Conservation (phyloP, 1,140 invertebrate species). For the honey bee (Apis mellifera) region DNA sequence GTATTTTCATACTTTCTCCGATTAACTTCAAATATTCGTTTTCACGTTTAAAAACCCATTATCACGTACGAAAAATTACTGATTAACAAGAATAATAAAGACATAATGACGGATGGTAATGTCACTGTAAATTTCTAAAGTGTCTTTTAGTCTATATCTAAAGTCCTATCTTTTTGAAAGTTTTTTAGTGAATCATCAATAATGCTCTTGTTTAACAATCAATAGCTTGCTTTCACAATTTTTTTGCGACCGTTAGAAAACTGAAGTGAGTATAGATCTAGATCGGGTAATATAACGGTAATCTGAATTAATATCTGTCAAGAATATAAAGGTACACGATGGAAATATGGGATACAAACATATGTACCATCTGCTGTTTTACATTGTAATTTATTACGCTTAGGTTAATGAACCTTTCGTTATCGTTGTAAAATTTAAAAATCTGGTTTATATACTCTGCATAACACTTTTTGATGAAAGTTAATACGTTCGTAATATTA, state of each 20-base stretch:
- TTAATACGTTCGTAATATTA: no score
- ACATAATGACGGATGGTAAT: no score
- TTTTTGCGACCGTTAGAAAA: not conserved
- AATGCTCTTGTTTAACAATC: not conserved
- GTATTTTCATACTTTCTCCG: no score
- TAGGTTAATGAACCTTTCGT: not conserved
- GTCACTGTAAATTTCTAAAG: no score
- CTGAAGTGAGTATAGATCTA: not conserved
- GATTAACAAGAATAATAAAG: no score
- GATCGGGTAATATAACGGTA: not conserved
- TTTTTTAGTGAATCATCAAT: not conserved
- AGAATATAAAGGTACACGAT: not conserved
- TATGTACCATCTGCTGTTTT: not conserved
- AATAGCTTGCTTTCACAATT: not conserved
- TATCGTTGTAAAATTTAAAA: not conserved
- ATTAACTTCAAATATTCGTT: no score
- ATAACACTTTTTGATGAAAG: no score
- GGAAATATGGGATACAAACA: not conserved
- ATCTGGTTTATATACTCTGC: no score
- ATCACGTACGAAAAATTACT: not conserved
- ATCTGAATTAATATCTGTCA: not conserved
- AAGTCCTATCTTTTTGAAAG: not conserved
- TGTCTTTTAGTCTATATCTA: no score
- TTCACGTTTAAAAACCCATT: no score
- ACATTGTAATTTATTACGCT: not conserved